phyloP scores from a whole-genome alignment of 1,140 invertebrate species.

The Hylyphantes graminicola region DNA sequence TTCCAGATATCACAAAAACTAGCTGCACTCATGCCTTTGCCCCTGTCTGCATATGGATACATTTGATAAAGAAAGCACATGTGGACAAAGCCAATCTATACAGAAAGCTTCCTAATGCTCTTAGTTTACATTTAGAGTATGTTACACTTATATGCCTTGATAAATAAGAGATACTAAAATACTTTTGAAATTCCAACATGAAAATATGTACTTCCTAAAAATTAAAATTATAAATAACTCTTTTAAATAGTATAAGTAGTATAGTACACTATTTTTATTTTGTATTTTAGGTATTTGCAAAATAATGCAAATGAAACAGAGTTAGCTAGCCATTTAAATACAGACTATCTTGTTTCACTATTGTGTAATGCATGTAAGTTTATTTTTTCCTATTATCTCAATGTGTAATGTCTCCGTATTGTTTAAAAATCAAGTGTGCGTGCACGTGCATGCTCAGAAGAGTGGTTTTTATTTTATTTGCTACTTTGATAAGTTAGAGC shows the following conservation, averaged over 20 bases:
- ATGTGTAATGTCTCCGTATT: too few relatives aligned
- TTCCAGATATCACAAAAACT: conserved; percentile 86
- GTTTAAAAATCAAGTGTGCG: too few relatives aligned
- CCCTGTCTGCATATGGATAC: conserved; percentile 95
- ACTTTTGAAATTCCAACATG: too few relatives aligned
- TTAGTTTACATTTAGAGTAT: conserved; percentile 78
- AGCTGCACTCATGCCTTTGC: conserved; percentile 92
- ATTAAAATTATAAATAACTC: too few relatives aligned
- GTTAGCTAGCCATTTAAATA: conserved; percentile 68
- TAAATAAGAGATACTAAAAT: too few relatives aligned
- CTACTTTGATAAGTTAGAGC: too few relatives aligned
- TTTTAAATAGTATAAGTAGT: too few relatives aligned
- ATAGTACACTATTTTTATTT: not conserved
- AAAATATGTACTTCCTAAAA: too few relatives aligned
- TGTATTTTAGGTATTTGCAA: conserved; percentile 78
- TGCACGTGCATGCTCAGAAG: too few relatives aligned
- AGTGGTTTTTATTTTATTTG: too few relatives aligned
- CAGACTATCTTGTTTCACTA: conserved; percentile 89
- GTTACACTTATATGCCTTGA: conserved; percentile 32
- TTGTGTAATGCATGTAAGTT: conserved; percentile 89
- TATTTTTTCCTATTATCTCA: not conserved
- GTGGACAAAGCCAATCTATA: conserved; percentile 79
- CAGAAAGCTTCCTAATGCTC: conserved; percentile 81
- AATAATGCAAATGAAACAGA: conserved; percentile 70
- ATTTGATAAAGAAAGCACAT: conserved; percentile 92